These are phyloP conservation scores for Hippocampus zosterae DNA, from an alignment of 2,113 vertebrate species.

Conservation along the genomic window DNA sequence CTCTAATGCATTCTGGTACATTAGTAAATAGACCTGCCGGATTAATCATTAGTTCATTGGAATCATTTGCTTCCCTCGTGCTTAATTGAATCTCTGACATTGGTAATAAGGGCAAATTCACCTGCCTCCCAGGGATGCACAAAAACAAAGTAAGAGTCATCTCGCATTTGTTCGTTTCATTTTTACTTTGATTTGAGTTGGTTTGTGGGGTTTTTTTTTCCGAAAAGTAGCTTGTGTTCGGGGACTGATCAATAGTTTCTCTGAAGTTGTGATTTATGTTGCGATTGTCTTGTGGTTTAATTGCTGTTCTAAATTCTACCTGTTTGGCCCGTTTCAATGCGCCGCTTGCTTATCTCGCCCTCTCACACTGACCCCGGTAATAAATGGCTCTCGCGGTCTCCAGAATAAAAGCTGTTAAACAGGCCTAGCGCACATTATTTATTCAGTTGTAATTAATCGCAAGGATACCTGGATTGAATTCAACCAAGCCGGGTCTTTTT, in stretches of 20 bases:
- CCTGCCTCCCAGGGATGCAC: constrained; percentile 68
- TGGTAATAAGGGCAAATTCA: constrained; percentile 89
- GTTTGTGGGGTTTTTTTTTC: constrained; percentile 2
- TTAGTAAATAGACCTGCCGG: constrained; percentile 93
- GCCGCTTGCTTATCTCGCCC: constrained; percentile 53
- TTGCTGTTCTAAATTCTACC: constrained; percentile 35
- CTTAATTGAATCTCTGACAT: constrained; percentile 87
- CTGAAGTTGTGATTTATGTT: constrained; percentile 6
- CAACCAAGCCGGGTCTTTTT: constrained; percentile 38
- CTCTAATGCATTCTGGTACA: constrained; percentile 98
- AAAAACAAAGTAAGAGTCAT: constrained; percentile 72
- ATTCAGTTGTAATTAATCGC: constrained; percentile 75
- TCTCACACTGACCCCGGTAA: constrained; percentile 64
- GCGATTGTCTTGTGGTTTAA: constrained; percentile 25
- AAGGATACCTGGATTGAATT: constrained; percentile 73
- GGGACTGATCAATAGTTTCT: constrained; percentile 22
- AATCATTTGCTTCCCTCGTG: constrained; percentile 87
- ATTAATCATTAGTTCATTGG: constrained; percentile 97
- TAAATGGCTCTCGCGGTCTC: constrained; percentile 71
- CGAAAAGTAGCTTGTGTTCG: constrained; percentile 20
- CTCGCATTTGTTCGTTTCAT: constrained; percentile 43
- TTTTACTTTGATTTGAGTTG: constrained; percentile 20
- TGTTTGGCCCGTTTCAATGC: constrained; percentile 37
- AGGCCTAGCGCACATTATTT: constrained; percentile 70
- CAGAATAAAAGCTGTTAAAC: constrained; percentile 72